Evolutionary conservation across 2,888 invertebrate genomes (phyloP), one percentile per base, ranked within the genome.

Genomic region (Cataglyphis cursor): DNA sequence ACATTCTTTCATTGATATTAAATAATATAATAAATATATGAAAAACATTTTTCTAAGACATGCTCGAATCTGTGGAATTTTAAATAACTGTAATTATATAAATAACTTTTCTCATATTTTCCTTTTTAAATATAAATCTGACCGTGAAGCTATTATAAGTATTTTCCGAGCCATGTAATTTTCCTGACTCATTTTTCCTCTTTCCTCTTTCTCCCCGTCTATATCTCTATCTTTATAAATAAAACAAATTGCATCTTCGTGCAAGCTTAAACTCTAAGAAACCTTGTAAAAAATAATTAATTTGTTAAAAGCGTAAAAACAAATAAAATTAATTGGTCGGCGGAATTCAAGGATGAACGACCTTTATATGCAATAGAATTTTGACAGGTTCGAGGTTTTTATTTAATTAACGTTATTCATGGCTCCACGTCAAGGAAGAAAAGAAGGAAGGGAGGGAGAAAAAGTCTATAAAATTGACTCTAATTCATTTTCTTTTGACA

Each of bases 401-500:
- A 28, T 66, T 64, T 65, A 59, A 57, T 51, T 28, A 28, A 41
- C 73, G 54, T 64, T 54, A 57, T 65, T 73, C 74, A 57, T 64
- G 81, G 54, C 35, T 24, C 48, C 12, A 51, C 54, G 31, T 54
- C 72, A 51, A n/a, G 15, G 4, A n/a, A 48, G 18, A 5, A 18
- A 48, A 48, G 18, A 48, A 48, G 18, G 6, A 6, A 48, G 6
- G 4, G 6, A 48, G 18, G 0, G n/a, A 51, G 48, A 12, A 12
- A 66, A 61, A 65, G 38, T 59, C 59, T 38, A 83, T 73, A 81
- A 81, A 66, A 51, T 48, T 73, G 59, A 59, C 68, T 75, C 76
- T 73, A 70, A 75, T 76, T 76, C 44, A 64, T 31, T 62, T 44
- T 82, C 76, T 70, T 83, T 72, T 57, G 51, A n/a, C 75, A 75